These are phyloP conservation scores for Acholoe squamosa DNA, from an alignment of 2,888 invertebrate species.

Conservation along the genomic window DNA sequence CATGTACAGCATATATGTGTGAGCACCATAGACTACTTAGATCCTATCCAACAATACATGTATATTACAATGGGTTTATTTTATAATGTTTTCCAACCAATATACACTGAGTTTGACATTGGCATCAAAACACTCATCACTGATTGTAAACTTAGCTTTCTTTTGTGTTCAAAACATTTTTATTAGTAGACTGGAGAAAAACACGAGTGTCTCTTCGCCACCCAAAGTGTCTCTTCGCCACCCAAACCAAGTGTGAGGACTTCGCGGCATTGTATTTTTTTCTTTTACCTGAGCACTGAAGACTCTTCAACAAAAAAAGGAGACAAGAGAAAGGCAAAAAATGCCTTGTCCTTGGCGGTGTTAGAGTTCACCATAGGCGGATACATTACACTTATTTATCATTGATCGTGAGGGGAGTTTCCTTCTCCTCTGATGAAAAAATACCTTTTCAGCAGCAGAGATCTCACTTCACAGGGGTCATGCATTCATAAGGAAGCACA, in stretches of 20 bases:
- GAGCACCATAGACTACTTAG: too few relatives aligned
- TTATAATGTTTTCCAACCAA: too few relatives aligned
- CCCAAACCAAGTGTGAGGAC: too few relatives aligned
- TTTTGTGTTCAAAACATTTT: neutral
- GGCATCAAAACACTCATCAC: neutral
- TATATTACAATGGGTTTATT: too few relatives aligned
- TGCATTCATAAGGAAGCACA: constrained; percentile 16
- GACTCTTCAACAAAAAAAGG: neutral
- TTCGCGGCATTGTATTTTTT: too few relatives aligned
- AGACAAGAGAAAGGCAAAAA: neutral
- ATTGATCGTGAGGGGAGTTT: neutral
- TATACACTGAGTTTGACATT: neutral
- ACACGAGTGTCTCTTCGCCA: neutral
- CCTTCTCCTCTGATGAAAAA: neutral
- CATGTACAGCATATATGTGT: too few relatives aligned
- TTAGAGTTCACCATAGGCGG: neutral
- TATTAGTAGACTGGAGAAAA: neutral
- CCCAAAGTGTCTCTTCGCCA: neutral
- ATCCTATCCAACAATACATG: too few relatives aligned
- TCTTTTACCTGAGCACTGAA: neutral
- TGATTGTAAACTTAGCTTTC: neutral
- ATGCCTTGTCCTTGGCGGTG: neutral
- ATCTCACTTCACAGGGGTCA: constrained; percentile 4
- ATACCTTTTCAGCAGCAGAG: neutral
- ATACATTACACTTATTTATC: neutral